phyloP scores from a whole-genome alignment of 2,888 invertebrate genomes.

The Phoenoteleia sp. region DNA sequence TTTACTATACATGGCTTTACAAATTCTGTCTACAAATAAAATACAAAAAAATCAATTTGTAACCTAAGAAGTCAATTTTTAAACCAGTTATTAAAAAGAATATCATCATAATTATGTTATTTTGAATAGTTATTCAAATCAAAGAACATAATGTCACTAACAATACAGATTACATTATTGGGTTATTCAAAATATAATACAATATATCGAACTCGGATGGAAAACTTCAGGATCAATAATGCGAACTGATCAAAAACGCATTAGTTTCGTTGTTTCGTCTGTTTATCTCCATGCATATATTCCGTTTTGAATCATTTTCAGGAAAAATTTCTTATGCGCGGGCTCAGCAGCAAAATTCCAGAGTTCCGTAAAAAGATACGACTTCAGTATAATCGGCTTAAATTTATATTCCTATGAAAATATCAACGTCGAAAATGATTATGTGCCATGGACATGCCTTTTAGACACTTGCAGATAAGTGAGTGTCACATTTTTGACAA shows the following conservation, averaged over 20 bases:
- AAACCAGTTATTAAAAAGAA: too few species aligned
- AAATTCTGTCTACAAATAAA: too few species aligned
- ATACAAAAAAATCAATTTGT: too few species aligned
- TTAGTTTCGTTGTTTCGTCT: slow-evolving; percentile 25
- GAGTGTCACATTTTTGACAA: not conserved
- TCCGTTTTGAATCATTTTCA: slow-evolving; percentile 29
- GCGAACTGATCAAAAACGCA: slow-evolving; percentile 38
- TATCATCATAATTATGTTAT: too few species aligned
- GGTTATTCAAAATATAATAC: not conserved
- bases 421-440: slow-evolving; percentile 7
- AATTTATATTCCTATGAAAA: slow-evolving; percentile 10
- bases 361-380: slow-evolving; percentile 22
- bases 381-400: slow-evolving; percentile 35
- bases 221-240: slow-evolving; percentile 23
- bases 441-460: not conserved
- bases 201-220: slow-evolving; percentile 9
- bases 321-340: slow-evolving; percentile 10
- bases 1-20: too few species aligned
- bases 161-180: slow-evolving; percentile 4
- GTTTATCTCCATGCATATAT: slow-evolving; percentile 37
- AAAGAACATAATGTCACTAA: not conserved
- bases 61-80: too few species aligned
- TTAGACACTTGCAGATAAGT: slow-evolving; percentile 14
- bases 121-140: too few species aligned
- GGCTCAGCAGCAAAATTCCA: slow-evolving; percentile 20